Conservation (phyloP, 2,888 invertebrate species). For the Apodemia duryi region DNA sequence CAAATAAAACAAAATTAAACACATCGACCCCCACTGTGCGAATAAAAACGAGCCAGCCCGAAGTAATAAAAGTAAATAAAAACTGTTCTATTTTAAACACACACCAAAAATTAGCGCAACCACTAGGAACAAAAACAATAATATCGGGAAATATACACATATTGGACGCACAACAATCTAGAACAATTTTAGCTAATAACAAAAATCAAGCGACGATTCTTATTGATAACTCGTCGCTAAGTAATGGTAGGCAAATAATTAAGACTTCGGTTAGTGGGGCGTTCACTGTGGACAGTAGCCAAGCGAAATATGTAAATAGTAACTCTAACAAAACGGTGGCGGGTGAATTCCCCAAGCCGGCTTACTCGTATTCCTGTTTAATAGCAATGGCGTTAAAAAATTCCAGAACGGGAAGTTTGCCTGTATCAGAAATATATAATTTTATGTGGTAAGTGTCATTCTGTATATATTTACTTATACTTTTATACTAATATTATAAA, state of each 20-base stretch:
- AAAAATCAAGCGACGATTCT: constrained; percentile 72
- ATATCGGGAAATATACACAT: constrained; percentile 77
- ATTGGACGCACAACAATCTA: constrained; percentile 71
- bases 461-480: background rate
- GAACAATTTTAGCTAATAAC: constrained; percentile 70
- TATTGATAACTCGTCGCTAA: constrained; percentile 70
- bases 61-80: constrained; percentile 68
- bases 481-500: too few relatives aligned
- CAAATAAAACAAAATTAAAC: constrained; percentile 52
- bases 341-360: constrained; percentile 94
- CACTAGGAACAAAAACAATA: constrained; percentile 70
- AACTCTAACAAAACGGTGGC: constrained; percentile 60
- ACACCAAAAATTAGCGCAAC: constrained; percentile 64
- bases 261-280: constrained; percentile 65
- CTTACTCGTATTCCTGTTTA: constrained; percentile 98
- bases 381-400: constrained; percentile 99
- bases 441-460: constrained; percentile 94
- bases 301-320: constrained; percentile 60
- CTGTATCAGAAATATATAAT: constrained; percentile 98
- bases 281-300: constrained; percentile 63
- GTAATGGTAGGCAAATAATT: constrained; percentile 69
- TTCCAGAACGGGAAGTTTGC: constrained; percentile 94
- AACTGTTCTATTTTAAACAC: constrained; percentile 71
- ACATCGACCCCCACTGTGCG: constrained; percentile 55
- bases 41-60: constrained; percentile 62